These are phyloP conservation scores for Cataglyphis cursor DNA, from an alignment of 2,888 invertebrate genomes.

Conservation along the genomic window DNA sequence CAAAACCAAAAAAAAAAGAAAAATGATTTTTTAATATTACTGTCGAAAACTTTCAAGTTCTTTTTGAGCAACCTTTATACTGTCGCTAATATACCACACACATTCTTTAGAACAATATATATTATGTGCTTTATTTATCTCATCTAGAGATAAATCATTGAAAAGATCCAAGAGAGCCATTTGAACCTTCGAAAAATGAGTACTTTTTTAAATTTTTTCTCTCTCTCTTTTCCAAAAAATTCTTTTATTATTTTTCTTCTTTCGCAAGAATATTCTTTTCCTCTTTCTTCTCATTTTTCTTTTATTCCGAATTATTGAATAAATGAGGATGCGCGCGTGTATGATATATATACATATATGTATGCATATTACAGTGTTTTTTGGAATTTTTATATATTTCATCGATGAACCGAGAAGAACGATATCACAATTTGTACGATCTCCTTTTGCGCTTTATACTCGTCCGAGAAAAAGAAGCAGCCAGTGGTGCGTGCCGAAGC, in stretches of 20 bases:
- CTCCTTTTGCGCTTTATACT: slow-evolving; percentile 72
- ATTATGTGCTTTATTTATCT: not conserved
- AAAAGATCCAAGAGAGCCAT: no score
- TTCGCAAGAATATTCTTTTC: no score
- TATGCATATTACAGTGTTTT: not conserved
- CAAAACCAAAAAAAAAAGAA: no score
- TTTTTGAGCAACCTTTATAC: not conserved
- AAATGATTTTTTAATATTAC: not conserved
- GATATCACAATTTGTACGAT: slow-evolving; percentile 81
- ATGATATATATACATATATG: not conserved
- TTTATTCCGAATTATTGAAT: not conserved
- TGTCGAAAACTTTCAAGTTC: not conserved
- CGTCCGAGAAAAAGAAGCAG: slow-evolving; percentile 77
- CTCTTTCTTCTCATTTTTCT: not conserved
- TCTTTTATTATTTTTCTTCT: no score
- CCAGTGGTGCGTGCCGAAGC: slow-evolving; percentile 84
- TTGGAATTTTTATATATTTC: slow-evolving; percentile 49
- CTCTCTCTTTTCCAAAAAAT: no score
- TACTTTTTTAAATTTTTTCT: no score
- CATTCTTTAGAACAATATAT: not conserved
- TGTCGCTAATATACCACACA: not conserved
- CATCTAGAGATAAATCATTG: not conserved
- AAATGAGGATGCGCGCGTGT: not conserved
- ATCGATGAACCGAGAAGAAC: slow-evolving; percentile 66
- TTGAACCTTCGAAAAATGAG: no score